These are phyloP conservation scores for Tachina fera DNA, from an alignment of 2,888 invertebrate genomes.

Conservation along the genomic window DNA sequence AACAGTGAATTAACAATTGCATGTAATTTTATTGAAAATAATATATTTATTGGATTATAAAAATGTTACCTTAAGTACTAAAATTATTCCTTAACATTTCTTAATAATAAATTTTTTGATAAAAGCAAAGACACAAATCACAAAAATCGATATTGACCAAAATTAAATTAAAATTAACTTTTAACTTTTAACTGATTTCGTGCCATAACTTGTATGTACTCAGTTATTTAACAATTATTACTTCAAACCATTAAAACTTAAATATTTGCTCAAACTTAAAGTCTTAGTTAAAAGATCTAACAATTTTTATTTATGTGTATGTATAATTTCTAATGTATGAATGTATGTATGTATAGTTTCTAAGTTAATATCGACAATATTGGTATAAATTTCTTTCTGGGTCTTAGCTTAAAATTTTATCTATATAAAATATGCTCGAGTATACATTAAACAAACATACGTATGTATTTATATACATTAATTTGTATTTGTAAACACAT, in stretches of 20 bases:
- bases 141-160: too few species aligned
- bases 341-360: background rate
- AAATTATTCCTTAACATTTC: slow-evolving; percentile 6
- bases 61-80: slow-evolving; percentile 13
- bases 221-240: slow-evolving; percentile 19
- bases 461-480: too few species aligned
- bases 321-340: too few species aligned
- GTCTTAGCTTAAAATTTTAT: background rate
- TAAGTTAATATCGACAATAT: slow-evolving; percentile 43
- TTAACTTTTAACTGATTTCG: too few species aligned
- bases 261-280: background rate
- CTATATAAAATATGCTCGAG: too few species aligned
- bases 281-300: background rate
- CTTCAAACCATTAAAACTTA: background rate
- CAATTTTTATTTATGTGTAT: background rate
- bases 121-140: background rate
- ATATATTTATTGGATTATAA: slow-evolving; percentile 25
- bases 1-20: background rate
- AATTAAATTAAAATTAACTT: too few species aligned
- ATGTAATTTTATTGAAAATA: slow-evolving; percentile 9
- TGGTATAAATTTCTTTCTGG: slow-evolving; percentile 9
- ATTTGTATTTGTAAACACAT: too few species aligned
- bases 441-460: too few species aligned
- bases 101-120: background rate
- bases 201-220: too few species aligned